Conservation (phyloP, 2,797 vertebrate species). For the Tenualosa ilisha region DNA sequence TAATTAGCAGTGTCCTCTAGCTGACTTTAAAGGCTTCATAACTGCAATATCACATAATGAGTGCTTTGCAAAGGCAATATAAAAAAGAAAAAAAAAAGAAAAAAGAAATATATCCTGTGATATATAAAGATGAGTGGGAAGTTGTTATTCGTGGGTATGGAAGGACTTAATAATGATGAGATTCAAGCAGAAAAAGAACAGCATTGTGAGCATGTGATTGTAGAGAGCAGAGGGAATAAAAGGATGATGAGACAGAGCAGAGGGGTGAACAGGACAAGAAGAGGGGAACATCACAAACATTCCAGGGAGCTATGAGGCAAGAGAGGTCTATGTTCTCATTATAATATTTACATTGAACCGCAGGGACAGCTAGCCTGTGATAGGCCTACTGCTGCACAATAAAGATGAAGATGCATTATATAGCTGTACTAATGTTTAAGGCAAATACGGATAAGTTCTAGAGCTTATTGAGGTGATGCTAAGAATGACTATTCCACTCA, state of each 20-base stretch:
- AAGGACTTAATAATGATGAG: neutral
- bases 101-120: neutral
- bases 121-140: constrained; percentile 11
- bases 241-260: neutral
- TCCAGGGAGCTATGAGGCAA: constrained; percentile 15
- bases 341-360: neutral
- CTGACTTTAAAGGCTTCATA: constrained; percentile 15
- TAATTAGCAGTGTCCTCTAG: neutral
- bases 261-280: neutral
- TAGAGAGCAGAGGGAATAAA: neutral
- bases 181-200: neutral
- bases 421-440: neutral
- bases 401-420: neutral
- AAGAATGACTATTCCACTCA: neutral
- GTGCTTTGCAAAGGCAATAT: neutral
- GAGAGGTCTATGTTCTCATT: neutral
- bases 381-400: neutral
- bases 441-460: neutral
- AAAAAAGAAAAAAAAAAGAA: neutral
- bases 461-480: neutral
- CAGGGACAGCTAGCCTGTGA: neutral
- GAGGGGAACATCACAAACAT: neutral
- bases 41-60: neutral
- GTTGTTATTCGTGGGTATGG: neutral
- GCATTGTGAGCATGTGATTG: neutral